These are phyloP conservation scores for Euplexia lucipara DNA, from an alignment of 2,888 invertebrate genomes.

Conservation along the genomic window DNA sequence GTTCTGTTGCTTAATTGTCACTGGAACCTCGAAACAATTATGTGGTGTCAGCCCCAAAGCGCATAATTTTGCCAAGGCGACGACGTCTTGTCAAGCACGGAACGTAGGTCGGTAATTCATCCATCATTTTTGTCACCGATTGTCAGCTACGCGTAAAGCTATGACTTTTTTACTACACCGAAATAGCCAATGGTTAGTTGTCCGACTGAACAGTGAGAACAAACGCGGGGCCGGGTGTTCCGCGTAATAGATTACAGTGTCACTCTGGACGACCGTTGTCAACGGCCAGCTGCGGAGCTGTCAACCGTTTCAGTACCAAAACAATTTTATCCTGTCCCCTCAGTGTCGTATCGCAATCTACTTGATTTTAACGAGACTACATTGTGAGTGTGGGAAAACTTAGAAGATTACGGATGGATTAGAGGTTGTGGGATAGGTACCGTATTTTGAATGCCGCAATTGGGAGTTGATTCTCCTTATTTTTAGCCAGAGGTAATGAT, in stretches of 20 bases:
- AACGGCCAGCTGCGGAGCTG: slow-evolving; percentile 77
- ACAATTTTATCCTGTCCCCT: slow-evolving; percentile 67
- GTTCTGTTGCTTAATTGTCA: slow-evolving; percentile 51
- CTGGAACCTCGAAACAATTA: slow-evolving; percentile 50
- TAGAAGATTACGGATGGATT: slow-evolving; percentile 53
- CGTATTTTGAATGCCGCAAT: slow-evolving; percentile 35
- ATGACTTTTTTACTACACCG: slow-evolving; percentile 61
- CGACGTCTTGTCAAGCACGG: slow-evolving; percentile 34
- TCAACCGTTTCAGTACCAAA: slow-evolving; percentile 68
- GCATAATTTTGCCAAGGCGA: slow-evolving; percentile 46
- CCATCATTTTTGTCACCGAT: slow-evolving; percentile 58
- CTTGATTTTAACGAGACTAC: slow-evolving; percentile 67
- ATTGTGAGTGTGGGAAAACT: slow-evolving; percentile 54
- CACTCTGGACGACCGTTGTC: slow-evolving; percentile 80
- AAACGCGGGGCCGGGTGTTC: slow-evolving; percentile 60
- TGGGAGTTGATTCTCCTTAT: slow-evolving; percentile 7
- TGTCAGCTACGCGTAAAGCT: slow-evolving; percentile 35
- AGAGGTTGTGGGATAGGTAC: slow-evolving; percentile 19
- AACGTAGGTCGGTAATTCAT: slow-evolving; percentile 44
- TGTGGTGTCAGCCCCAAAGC: slow-evolving; percentile 33
- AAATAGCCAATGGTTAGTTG: slow-evolving; percentile 62
- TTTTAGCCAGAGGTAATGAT: no score
- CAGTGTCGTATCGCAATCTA: slow-evolving; percentile 67
- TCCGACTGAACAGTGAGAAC: slow-evolving; percentile 56
- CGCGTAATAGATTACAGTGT: slow-evolving; percentile 82